Percentiles rank a stretch among this genome's conserved stretches.
Conservation (phyloP, 2,113 vertebrate genomes). For the Phycodurus eques region DNA sequence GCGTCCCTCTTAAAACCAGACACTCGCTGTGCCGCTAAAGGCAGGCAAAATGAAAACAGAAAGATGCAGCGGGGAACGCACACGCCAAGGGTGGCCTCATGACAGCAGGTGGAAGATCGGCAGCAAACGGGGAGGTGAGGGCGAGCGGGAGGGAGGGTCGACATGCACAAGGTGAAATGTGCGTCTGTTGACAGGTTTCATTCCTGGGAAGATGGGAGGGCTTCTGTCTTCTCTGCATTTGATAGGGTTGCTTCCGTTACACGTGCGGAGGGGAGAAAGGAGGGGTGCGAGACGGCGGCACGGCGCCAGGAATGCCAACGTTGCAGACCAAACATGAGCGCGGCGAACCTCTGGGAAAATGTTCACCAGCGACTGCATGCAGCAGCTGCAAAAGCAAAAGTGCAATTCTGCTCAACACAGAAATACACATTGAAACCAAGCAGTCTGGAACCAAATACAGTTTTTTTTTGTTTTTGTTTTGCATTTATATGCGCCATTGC, state of each 20-base stretch:
- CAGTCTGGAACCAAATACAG: background rate
- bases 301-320: constrained; percentile 82
- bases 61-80: background rate
- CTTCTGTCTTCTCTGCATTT: constrained; percentile 5
- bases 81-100: constrained; percentile 10
- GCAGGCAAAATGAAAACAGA: constrained; percentile 1
- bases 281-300: constrained; percentile 77
- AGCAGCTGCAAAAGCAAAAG: constrained; percentile 42
- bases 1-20: constrained; percentile 54
- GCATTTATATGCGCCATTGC: background rate
- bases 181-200: constrained; percentile 24
- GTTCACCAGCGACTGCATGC: constrained; percentile 69
- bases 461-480: background rate
- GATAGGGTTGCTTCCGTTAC: constrained; percentile 39
- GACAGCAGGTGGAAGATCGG: constrained; percentile 28
- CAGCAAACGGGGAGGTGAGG: constrained; percentile 12
- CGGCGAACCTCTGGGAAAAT: constrained; percentile 68
- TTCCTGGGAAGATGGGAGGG: constrained; percentile 6
- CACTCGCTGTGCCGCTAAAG: constrained; percentile 35
- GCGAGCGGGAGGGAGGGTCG: background rate
- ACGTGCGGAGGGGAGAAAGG: constrained; percentile 28
- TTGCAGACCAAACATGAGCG: constrained; percentile 76
- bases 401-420: constrained; percentile 24
- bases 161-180: constrained; percentile 10
- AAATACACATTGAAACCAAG: background rate